Evolutionary conservation across 2,888 invertebrate genomes (phyloP), one percentile per base, ranked within the genome.

Genomic region (Meteorus cinctellus): DNA sequence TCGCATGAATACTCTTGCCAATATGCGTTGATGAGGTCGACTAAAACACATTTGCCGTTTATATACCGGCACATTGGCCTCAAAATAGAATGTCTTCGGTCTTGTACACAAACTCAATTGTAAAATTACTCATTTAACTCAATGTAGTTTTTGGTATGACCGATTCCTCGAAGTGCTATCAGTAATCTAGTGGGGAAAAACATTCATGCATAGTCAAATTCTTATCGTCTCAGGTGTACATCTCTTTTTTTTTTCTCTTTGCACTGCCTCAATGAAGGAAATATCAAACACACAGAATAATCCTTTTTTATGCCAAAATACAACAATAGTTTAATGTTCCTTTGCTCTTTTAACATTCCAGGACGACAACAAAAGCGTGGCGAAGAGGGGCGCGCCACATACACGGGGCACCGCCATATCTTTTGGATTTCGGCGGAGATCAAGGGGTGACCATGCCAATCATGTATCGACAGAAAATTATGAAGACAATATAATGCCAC

Each of bases 321-420:
- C 34, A 41, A 65, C 10, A n/a, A 41, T 8, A 62, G 10, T 14
- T 62, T 29, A 4, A 16, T 29, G 12, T 29, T 19, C 1, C 36
- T 41, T n/a, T n/a, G 1, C n/a, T 65, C 41, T 6, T 19, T 68
- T 5, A 36, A 29, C 80, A 71, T 85, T 87, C 86, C 92, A 94
- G 91, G 92, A 92, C 89, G 93, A 92, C 88, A 92, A 92, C 88
- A 93, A 92, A 86, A 91, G 92, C 85, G 91, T 92, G 82, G 91
- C 91, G 87, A 93, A 92, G 84, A 90, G 91, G 81, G 91, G 85
- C 77, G 80, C 89, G 77, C 91, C 92, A 84, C 91, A 91, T 75
- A 92, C 92, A 77, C 92, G 93, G 80, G 96, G 96, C 70, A 94
- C 95, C 79, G 94, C 96, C 76, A 96, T 95, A 87, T 96, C 96